Evolutionary conservation across 1,140 invertebrate species (phyloP).

Genomic region (Oncopodura yosiiana): DNA sequence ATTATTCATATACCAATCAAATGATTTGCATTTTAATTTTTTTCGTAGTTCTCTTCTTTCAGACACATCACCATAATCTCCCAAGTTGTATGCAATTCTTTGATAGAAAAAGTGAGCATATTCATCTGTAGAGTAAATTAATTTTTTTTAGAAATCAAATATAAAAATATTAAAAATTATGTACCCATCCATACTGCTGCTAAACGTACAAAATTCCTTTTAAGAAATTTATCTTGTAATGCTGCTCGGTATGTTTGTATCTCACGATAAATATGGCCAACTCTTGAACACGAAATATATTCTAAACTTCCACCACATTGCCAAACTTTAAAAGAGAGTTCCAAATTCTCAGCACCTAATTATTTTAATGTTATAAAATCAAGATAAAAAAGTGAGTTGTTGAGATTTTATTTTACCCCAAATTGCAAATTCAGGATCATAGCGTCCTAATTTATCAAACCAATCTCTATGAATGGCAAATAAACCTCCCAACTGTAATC

Average conservation of each 20-base stretch:
- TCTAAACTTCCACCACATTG: conserved; percentile 7
- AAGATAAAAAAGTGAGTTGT: no score
- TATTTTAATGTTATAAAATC: neutral
- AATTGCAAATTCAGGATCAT: conserved; percentile 11
- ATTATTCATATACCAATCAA: conserved; percentile 95
- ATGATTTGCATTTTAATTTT: conserved; percentile 82
- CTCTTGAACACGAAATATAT: conserved; percentile 3
- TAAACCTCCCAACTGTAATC: conserved; percentile 4
- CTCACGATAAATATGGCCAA: conserved; percentile 10
- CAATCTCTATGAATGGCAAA: conserved; percentile 8
- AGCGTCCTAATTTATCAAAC: conserved; percentile 12
- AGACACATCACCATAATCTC: conserved; percentile 69
- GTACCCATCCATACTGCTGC: conserved; percentile 22
- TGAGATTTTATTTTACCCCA: conserved; percentile 11
- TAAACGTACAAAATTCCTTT: conserved; percentile 5
- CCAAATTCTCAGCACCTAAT: conserved; percentile 7
- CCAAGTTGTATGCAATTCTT: conserved; percentile 5
- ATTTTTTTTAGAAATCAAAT: no score
- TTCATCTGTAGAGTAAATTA: no score
- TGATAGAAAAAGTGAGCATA: conserved; percentile 11
- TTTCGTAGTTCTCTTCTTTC: conserved; percentile 62
- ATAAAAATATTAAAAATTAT: no score
- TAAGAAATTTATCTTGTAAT: conserved; percentile 4
- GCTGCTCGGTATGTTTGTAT: conserved; percentile 1
- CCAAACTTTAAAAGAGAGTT: conserved; percentile 16